These are phyloP conservation scores for Grammomys dolichurus DNA, from an alignment of 2,113 vertebrate species.

Conservation along the genomic window DNA sequence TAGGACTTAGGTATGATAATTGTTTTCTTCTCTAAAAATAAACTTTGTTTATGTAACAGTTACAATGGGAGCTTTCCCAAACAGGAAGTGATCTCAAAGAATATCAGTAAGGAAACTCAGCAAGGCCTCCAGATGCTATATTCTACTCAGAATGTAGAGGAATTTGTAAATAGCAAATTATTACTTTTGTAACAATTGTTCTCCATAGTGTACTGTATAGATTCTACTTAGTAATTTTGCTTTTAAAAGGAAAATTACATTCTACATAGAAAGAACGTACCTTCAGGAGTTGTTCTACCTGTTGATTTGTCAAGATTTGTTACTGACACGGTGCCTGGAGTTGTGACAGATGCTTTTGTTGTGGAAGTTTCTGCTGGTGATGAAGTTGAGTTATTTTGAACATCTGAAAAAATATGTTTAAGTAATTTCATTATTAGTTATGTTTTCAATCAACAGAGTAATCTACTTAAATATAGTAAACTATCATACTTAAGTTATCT, in stretches of 20 bases:
- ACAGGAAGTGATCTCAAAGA: conserved; percentile 27
- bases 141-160: neutral
- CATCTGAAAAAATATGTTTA: conserved; percentile 54
- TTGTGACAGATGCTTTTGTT: accelerated
- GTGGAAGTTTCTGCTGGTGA: accelerated
- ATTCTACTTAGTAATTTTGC: conserved; percentile 8
- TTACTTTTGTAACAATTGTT: neutral
- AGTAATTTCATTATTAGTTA: conserved; percentile 33
- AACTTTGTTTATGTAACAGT: conserved; percentile 55
- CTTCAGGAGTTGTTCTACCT: neutral
- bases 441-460: neutral
- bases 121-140: neutral
- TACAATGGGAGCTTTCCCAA: conserved; percentile 49
- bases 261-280: conserved; percentile 17
- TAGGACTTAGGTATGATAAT: conserved; percentile 24
- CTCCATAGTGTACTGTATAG: neutral
- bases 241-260: neutral
- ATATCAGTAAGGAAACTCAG: neutral
- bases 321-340: accelerated
- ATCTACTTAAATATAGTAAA: neutral
- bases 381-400: accelerated
- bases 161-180: conserved; percentile 10
- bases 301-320: accelerated
- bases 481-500: neutral
- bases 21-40: conserved; percentile 67